Conservation (phyloP, 2,888 invertebrate species). For the Trilocha varians region DNA sequence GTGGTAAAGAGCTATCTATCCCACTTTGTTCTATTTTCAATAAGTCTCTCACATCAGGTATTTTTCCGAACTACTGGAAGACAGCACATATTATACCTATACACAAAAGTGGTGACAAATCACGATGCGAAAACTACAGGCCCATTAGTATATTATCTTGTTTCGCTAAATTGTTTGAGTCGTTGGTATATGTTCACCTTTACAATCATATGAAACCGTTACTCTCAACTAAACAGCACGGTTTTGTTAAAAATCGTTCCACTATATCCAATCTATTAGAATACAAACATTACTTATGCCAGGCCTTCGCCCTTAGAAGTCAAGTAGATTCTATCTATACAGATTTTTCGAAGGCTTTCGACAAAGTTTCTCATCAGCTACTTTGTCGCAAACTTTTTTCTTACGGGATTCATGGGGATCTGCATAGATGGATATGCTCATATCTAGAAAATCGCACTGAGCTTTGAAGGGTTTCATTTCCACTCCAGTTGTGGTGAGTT, state of each 20-base stretch:
- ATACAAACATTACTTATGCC: slow-evolving; percentile 5
- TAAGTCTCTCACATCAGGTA: slow-evolving; percentile 6
- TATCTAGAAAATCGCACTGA: slow-evolving; percentile 6
- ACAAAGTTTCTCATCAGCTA: slow-evolving; percentile 4
- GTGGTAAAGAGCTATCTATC: background rate
- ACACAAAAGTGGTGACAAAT: slow-evolving; percentile 6
- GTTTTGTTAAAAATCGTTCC: slow-evolving; percentile 12
- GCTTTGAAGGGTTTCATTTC: slow-evolving; percentile 5
- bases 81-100: slow-evolving; percentile 10
- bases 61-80: slow-evolving; percentile 14
- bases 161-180: no score
- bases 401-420: slow-evolving; percentile 7
- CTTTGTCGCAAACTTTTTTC: slow-evolving; percentile 5
- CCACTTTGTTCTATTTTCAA: slow-evolving; percentile 8
- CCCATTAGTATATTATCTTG: slow-evolving; percentile 8
- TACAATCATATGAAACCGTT: slow-evolving; percentile 7
- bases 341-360: no score
- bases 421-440: slow-evolving; percentile 7
- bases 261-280: slow-evolving; percentile 11
- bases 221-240: slow-evolving; percentile 9
- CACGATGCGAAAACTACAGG: slow-evolving; percentile 6
- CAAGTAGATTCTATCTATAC: no score
- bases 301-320: slow-evolving; percentile 9
- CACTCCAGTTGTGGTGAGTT: slow-evolving; percentile 1
- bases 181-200: slow-evolving; percentile 10